Conservation (phyloP, 2,888 invertebrate species). For the Hemistola chrysoprasaria region DNA sequence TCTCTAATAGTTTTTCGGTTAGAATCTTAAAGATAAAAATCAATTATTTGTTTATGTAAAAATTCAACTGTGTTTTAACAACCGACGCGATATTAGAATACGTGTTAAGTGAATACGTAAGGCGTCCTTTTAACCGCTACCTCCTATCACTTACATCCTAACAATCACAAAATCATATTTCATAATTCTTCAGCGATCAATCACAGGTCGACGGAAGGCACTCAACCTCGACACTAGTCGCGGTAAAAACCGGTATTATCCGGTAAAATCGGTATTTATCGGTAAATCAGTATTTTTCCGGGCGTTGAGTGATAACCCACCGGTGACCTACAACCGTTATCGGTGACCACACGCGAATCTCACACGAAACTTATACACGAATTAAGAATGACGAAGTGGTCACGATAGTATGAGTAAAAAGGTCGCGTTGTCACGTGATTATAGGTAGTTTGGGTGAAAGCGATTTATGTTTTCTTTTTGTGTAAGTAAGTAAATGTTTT, state of each 20-base stretch:
- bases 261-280: constrained; percentile 28
- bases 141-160: constrained; percentile 28
- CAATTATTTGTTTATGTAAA: too few relatives aligned
- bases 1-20: too few relatives aligned
- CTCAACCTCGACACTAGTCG: constrained; percentile 50
- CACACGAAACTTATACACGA: constrained; percentile 20
- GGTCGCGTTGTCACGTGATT: constrained; percentile 22
- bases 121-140: too few relatives aligned
- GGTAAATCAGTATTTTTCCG: constrained; percentile 14
- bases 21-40: too few relatives aligned
- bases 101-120: too few relatives aligned
- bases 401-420: constrained; percentile 7
- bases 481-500: too few relatives aligned
- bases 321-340: constrained; percentile 55
- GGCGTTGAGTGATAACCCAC: constrained; percentile 61
- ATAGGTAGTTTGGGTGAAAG: constrained; percentile 12
- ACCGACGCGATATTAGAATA: too few relatives aligned
- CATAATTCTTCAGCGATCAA: constrained; percentile 75
- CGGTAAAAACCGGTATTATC: constrained; percentile 16
- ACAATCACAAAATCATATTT: constrained; percentile 68
- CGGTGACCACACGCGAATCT: constrained; percentile 59
- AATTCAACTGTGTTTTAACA: too few relatives aligned
- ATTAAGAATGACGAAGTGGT: constrained; percentile 26
- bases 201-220: constrained; percentile 72
- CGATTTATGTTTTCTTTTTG: not conserved